These are phyloP conservation scores for Apogon talboti DNA, from an alignment of 2,797 vertebrate species.

Conservation along the genomic window DNA sequence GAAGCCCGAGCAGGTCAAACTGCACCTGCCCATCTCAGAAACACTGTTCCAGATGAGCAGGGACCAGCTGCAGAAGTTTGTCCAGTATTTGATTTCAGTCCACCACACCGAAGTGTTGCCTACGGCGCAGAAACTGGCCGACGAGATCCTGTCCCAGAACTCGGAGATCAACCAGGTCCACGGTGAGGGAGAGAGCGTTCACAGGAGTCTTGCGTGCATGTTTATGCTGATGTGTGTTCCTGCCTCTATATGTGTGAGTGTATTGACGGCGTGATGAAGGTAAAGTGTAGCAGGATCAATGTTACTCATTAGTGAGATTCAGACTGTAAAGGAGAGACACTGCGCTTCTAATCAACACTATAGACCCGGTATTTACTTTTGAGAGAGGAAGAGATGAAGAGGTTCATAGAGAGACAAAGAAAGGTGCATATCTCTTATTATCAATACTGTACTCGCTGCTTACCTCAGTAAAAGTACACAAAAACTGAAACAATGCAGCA, in stretches of 20 bases:
- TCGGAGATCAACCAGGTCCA: slow-evolving; percentile 99
- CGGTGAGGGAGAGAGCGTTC: slow-evolving; percentile 86
- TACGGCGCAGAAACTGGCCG: slow-evolving; percentile 96
- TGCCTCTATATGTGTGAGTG: slow-evolving; percentile 17
- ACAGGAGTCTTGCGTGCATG: slow-evolving; percentile 6
- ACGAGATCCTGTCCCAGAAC: slow-evolving; percentile 98
- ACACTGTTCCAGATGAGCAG: slow-evolving; percentile 99
- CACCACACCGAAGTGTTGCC: slow-evolving; percentile 99
- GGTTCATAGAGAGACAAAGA: slow-evolving; percentile 39
- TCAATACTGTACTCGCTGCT: slow-evolving; percentile 31
- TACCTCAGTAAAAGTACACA: slow-evolving; percentile 15
- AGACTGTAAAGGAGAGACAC: slow-evolving; percentile 64
- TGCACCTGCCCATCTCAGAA: slow-evolving; percentile 99
- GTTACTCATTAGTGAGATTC: slow-evolving; percentile 72
- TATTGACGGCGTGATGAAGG: slow-evolving; percentile 69
- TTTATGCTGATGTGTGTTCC: slow-evolving; percentile 15
- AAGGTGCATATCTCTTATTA: slow-evolving; percentile 46
- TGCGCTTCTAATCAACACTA: slow-evolving; percentile 72
- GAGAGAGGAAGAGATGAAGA: slow-evolving; percentile 40
- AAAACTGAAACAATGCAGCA: slow-evolving; percentile 1
- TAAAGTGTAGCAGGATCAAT: slow-evolving; percentile 75
- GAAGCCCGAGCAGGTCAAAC: slow-evolving; percentile 97
- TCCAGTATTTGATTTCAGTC: slow-evolving; percentile 99
- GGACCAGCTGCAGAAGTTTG: slow-evolving; percentile 98
- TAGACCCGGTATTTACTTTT: slow-evolving; percentile 70